Evolutionary conservation across 2,797 vertebrate genomes (phyloP), one percentile per base, ranked within the genome.

Genomic region (Manis pentadactyla): DNA sequence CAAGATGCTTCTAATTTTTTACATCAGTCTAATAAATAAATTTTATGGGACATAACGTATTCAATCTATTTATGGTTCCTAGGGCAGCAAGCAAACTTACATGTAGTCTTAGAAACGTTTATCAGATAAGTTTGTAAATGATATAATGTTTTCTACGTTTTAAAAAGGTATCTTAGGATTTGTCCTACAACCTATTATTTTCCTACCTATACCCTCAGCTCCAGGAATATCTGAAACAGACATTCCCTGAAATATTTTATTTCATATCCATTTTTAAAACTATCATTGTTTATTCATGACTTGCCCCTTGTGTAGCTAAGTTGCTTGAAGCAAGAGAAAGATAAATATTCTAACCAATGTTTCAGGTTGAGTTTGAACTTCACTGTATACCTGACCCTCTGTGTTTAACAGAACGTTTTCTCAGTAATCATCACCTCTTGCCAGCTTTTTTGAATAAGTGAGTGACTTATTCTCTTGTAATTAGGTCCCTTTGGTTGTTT

Each of bases 241-340:
- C 81, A 95, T 82, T 87, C 29, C 64, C 68, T 93, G 37, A 92
- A 87, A 87, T 42, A 63, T 61, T 88, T 85, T 84, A 71, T 85
- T 96, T 92, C 77, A n/a, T 75, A 57, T n/a, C 17, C 34, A 85
- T 85, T 95, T 49, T 68, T 77, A 94, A 51, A 25, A 53, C 18
- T 57, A 18, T 85, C 15, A 83, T 27, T 93, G 57, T 91, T 95
- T 87, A 94, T 87, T 90, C 4, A 75, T 39, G 21, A 77, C 5
- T 93, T 86, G 3, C 25, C 49, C n/a, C 39, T 74, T 39, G 46
- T 57, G 39, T 29, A 82, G 37, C 42, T 91, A 34, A 86, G 34
- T 74, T 90, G 46, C 34, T 90, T 81, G 69, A 92, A 93, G 71
- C 49, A 85, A 81, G 21, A 93, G 39, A 61, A 82, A 7, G 46